phyloP scores from a whole-genome alignment of 2,888 invertebrate species.

The Deroplatys truncata region DNA sequence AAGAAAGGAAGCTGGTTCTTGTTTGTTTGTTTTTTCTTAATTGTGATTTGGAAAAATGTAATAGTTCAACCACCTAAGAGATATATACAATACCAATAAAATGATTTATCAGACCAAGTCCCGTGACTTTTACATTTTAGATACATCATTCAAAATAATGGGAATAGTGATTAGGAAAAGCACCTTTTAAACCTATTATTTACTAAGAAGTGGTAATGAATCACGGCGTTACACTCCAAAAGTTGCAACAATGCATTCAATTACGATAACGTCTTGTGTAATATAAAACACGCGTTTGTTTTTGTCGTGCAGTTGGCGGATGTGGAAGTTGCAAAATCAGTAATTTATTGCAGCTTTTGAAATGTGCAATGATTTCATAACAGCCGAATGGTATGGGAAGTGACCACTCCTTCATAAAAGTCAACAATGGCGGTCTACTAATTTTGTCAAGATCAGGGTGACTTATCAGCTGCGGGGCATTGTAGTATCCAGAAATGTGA shows the following conservation, averaged over 20 bases:
- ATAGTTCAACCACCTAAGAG: too few relatives aligned
- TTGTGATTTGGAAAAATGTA: background rate
- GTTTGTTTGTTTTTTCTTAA: too few relatives aligned
- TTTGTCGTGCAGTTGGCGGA: background rate
- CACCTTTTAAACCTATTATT: too few relatives aligned
- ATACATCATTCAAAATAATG: too few relatives aligned
- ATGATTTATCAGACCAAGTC: too few relatives aligned
- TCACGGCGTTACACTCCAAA: too few relatives aligned
- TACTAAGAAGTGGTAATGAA: background rate
- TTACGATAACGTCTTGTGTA: background rate
- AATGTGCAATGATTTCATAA: background rate
- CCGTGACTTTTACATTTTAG: too few relatives aligned
- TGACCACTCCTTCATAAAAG: background rate
- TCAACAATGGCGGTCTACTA: background rate
- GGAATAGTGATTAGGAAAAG: too few relatives aligned
- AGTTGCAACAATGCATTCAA: background rate
- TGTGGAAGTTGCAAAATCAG: background rate
- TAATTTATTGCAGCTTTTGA: background rate
- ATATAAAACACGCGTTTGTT: background rate
- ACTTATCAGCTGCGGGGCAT: too few relatives aligned
- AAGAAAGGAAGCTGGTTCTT: background rate
- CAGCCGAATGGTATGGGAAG: background rate
- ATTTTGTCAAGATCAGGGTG: background rate
- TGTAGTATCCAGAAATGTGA: too few relatives aligned
- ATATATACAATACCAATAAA: too few relatives aligned